Evolutionary conservation across 2,888 invertebrate species (phyloP), one percentile per base, ranked within the genome.

Genomic region (Uropetala carovei): DNA sequence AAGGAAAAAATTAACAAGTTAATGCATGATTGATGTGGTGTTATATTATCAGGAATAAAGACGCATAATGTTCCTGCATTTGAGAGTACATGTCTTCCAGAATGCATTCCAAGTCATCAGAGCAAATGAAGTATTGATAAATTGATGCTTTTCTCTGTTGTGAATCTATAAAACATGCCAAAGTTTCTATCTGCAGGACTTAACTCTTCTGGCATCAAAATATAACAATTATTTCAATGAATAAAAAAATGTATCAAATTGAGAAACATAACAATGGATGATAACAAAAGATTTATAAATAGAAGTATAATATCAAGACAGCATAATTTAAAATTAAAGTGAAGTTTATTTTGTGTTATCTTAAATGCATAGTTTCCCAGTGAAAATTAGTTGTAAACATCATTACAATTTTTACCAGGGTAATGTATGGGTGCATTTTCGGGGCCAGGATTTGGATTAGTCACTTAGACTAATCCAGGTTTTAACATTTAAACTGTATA

Each of bases 21-120:
- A 30, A 30, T 30, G 27, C 30, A 43, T 43, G 11, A 64, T 86
- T n/a, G n/a, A 64, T 60, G 16, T 89, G 64, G 7, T 83, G 56
- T 57, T 83, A n/a, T 3, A 83, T n/a, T 57, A 83, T 68, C 56
- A 68, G 43, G 60, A 43, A 89, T 64, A 43, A 43, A 89, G 60
- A 64, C 64, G 43, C 30, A 64, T 68, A 64, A 89, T 89, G 89
- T 68, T 89, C 89, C 89, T 89, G 64, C 11, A 89, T 89, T 30
- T 68, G 60, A 64, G 89, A 89, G 56, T 89, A 64, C 60, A 89
- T 89, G 89, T 89, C 89, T 89, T 89, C 89, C 89, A 89, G 56
- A 89, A 68, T 60, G 60, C 30, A 60, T 60, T 43, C 89, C 30
- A 60, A 64, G 64, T 43, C 64, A 43, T 43, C 30, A 30, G 1